These are phyloP conservation scores for Melanerpes aurifrons DNA, from an alignment of 2,113 vertebrate species.

Conservation along the genomic window DNA sequence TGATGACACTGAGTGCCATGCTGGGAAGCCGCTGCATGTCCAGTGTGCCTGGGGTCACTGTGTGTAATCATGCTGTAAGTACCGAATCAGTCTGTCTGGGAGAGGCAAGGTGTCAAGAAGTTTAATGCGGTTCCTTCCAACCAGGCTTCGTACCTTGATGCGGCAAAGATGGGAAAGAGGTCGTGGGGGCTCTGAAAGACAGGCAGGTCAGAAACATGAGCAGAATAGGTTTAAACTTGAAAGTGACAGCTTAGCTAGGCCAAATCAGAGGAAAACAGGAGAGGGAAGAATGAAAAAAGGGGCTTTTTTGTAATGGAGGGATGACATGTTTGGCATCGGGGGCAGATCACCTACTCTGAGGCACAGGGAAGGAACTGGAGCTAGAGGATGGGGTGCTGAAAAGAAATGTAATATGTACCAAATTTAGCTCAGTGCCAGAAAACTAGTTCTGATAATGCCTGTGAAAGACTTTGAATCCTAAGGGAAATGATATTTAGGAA, in stretches of 20 bases:
- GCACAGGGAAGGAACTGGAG: neutral
- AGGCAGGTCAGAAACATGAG: neutral
- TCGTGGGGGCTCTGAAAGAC: conserved; percentile 85
- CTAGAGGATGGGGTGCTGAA: neutral
- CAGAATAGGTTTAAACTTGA: neutral
- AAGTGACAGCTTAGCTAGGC: neutral
- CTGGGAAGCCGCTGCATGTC: neutral
- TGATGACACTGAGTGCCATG: neutral
- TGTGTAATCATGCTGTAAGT: conserved; percentile 79
- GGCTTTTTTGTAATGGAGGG: neutral
- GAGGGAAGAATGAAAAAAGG: neutral
- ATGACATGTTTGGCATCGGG: neutral
- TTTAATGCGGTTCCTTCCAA: conserved; percentile 83
- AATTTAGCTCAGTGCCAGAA: neutral
- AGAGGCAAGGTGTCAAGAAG: conserved; percentile 85
- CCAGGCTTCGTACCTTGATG: conserved; percentile 82
- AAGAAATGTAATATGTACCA: neutral
- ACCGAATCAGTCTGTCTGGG: conserved; percentile 85
- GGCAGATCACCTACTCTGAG: neutral
- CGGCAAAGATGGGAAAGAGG: conserved; percentile 90
- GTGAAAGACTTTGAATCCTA: neutral
- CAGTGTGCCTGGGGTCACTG: conserved; percentile 29
- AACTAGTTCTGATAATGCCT: neutral
- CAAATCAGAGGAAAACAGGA: neutral
- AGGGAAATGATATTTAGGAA: neutral